Conservation (phyloP, 2,888 invertebrate genomes). For the Microplitis manilae region DNA sequence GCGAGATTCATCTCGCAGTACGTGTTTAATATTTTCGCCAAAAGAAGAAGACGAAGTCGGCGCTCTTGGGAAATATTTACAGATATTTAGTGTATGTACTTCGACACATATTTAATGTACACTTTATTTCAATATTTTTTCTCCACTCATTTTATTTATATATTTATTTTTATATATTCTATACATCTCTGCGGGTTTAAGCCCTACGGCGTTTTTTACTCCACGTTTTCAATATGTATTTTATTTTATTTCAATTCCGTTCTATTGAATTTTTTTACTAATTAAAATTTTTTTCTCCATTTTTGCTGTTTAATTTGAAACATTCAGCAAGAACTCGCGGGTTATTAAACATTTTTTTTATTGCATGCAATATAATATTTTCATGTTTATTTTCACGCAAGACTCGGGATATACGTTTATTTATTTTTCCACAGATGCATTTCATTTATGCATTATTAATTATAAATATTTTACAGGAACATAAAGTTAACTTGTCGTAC, state of each 20-base stretch:
- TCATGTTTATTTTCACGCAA: too few species aligned
- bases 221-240: neutral
- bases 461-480: conserved; percentile 60
- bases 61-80: conserved; percentile 88
- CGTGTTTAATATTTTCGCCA: conserved; percentile 90
- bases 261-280: neutral
- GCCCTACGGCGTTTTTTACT: neutral
- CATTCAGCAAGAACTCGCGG: neutral
- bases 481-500: conserved; percentile 86
- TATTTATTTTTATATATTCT: neutral
- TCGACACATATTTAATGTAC: conserved; percentile 34
- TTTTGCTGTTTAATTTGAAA: too few species aligned
- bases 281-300: neutral
- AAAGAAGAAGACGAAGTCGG: conserved; percentile 87
- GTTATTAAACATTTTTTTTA: conserved; percentile 2
- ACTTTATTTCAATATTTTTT: conserved; percentile 40
- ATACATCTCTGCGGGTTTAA: neutral
- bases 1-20: conserved; percentile 82
- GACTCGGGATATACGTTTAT: neutral
- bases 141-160: neutral
- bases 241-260: neutral
- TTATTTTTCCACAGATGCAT: neutral
- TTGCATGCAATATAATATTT: too few species aligned
- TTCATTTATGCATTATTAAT: conserved; percentile 6
- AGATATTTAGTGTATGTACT: conserved; percentile 84